Base-by-base conservation (phyloP, 2,888 invertebrate genomes). In the Cheilosia pagana region DNA sequence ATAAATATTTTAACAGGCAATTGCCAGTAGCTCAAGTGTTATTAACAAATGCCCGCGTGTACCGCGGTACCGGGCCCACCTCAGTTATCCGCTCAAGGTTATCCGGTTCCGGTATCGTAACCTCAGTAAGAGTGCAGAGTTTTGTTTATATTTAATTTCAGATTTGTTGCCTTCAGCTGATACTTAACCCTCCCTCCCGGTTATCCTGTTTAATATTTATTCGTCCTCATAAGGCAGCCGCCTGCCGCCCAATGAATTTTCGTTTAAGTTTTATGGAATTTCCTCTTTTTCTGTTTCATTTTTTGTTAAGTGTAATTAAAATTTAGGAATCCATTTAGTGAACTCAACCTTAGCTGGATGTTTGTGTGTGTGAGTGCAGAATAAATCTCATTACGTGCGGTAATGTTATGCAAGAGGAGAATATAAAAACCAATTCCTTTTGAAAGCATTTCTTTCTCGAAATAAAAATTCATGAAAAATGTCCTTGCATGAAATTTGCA, bases 401-500 rank as follows among this genome's bases (percentile, higher is more conserved):
- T 25, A 21, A 12, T 52, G 45, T 39, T 2, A 3, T 21, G 14
- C 50, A 23, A 8, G 21, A 19, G n/a, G n/a, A 48, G 10, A 12
- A 21, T 19, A 48, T 19, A 48, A 45, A 21, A 50, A 21, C 21
- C 19, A 74, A 62, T 68, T 60, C 16, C 52, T 50, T 72, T 74
- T 52, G 25, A 48, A 50, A 39, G 31, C 39, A 39, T 63, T 12
- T 48, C 60, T 63, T 12, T 48, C 53, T 8, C 35, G 39, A 53
- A 59, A 79, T 60, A 67, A 65, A 78, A 65, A 70, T 50, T 55
- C 81, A 62, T 68, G 68, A 72, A 81, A 74, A 71, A 65, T 71
- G 50, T 77, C 60, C 48, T 60, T 82, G 82, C 67, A 82, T 72
- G 45, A 67, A 82, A 82, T 82, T 82, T 77, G 77, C 77, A 82